A percentile compares a stretch with the other conserved stretches of the same genome.
These are phyloP conservation scores for Mythimna impura DNA, from an alignment of 2,888 invertebrate genomes.

Conservation along the genomic window DNA sequence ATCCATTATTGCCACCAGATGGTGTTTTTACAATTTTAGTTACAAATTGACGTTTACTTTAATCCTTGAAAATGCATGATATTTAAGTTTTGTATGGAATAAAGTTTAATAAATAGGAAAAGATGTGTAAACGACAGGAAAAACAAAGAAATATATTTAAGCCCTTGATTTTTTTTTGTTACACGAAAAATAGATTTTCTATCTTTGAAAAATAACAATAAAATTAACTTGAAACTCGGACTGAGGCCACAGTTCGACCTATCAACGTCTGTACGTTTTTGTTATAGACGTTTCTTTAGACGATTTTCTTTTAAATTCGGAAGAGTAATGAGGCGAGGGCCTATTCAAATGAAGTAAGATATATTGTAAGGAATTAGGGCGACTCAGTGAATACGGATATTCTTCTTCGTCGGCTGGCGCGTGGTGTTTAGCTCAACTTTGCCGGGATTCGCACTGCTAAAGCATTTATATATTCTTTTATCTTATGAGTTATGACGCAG, in stretches of 20 bases:
- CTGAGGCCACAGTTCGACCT: constrained; percentile 19
- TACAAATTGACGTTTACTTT: too few relatives aligned
- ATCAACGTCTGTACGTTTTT: constrained; percentile 25
- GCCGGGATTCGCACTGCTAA: not conserved
- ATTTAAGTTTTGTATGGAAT: too few relatives aligned
- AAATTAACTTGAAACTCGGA: too few relatives aligned
- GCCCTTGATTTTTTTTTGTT: too few relatives aligned
- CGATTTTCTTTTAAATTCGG: constrained; percentile 50
- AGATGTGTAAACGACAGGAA: too few relatives aligned
- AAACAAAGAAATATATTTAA: too few relatives aligned
- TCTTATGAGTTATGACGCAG: not conserved
- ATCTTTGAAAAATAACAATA: too few relatives aligned
- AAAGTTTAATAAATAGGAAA: too few relatives aligned
- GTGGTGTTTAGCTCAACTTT: constrained; percentile 6
- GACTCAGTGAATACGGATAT: constrained; percentile 51
- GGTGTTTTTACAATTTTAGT: too few relatives aligned
- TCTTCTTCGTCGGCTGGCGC: constrained; percentile 32
- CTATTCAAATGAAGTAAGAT: constrained; percentile 59
- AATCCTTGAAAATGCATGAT: too few relatives aligned
- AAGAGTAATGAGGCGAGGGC: constrained; percentile 48
- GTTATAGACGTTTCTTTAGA: constrained; percentile 25
- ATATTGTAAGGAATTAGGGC: constrained; percentile 54
- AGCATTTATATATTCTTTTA: not conserved
- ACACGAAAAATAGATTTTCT: too few relatives aligned
- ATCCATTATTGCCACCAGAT: too few relatives aligned